Percentiles rank a stretch among this genome's conserved stretches.
Evolutionary conservation across 2,113 vertebrate species (phyloP).

Genomic region (Apeltes quadracus): DNA sequence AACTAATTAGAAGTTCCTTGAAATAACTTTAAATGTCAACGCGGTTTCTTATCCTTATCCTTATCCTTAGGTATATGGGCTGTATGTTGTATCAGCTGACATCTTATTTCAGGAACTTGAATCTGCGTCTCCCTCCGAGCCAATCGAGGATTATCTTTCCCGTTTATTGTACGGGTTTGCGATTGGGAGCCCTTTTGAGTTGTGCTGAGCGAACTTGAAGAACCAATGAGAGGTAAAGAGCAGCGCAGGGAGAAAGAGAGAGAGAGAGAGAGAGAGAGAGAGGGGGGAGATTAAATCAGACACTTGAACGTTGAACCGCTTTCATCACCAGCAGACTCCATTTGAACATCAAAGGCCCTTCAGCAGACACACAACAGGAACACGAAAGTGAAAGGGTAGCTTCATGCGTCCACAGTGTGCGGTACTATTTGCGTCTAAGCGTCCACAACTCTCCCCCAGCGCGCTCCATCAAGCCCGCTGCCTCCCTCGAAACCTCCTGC

Average conservation of each 20-base stretch:
- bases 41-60: too few relatives aligned
- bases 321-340: constrained; percentile 69
- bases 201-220: constrained; percentile 40
- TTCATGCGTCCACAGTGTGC: constrained; percentile 47
- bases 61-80: too few relatives aligned
- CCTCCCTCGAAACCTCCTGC: constrained; percentile 36
- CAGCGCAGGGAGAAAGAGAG: constrained; percentile 18
- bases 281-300: constrained; percentile 57
- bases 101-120: constrained; percentile 7
- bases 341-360: constrained; percentile 73
- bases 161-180: constrained; percentile 27
- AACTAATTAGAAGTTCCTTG: neutral
- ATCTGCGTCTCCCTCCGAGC: constrained; percentile 18
- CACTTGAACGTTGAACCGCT: constrained; percentile 64
- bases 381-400: constrained; percentile 63
- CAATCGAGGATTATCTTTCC: constrained; percentile 28
- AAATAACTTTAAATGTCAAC: constrained; percentile 58
- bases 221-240: constrained; percentile 60
- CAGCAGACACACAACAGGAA: constrained; percentile 60
- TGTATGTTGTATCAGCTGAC: neutral
- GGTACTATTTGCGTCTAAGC: constrained; percentile 41
- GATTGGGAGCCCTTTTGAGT: constrained; percentile 60
- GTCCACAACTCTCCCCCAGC: constrained; percentile 42
- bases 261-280: constrained; percentile 42
- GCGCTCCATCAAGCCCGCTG: constrained; percentile 60